Evolutionary conservation across 2,888 invertebrate species (phyloP).

Genomic region (Nemurella pictetii): DNA sequence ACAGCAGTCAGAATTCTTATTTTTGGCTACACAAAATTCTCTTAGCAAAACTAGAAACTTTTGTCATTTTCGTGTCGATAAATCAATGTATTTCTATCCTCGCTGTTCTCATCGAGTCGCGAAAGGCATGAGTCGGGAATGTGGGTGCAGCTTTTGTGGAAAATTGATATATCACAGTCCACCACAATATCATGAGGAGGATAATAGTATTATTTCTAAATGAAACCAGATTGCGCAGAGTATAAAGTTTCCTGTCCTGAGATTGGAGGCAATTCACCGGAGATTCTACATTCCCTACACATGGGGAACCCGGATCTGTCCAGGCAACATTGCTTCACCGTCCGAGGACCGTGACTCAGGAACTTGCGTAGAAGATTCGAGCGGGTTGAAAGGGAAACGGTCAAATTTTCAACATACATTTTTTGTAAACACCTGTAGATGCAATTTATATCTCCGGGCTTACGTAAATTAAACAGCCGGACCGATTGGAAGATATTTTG

Average conservation of each 20-base stretch:
- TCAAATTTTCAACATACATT: background rate
- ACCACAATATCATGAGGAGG: too few species aligned
- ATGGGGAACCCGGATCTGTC: too few species aligned
- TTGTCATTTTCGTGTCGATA: background rate
- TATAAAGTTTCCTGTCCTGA: background rate
- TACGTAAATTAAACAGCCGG: background rate
- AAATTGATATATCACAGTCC: background rate
- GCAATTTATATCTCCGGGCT: background rate
- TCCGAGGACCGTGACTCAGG: too few species aligned
- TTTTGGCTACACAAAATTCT: background rate
- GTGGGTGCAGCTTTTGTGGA: background rate
- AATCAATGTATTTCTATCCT: background rate
- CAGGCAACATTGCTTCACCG: too few species aligned
- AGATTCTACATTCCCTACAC: too few species aligned
- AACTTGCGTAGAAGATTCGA: too few species aligned
- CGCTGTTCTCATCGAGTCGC: background rate
- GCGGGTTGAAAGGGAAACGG: background rate
- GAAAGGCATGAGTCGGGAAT: background rate
- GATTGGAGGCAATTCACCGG: background rate
- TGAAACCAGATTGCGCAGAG: background rate
- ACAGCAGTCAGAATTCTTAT: background rate
- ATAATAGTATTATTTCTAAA: background rate
- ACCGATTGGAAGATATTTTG: background rate
- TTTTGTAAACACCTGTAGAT: background rate
- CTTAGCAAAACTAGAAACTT: background rate